Percentiles rank a stretch among this genome's conserved stretches.
phyloP scores from a whole-genome alignment of 1,140 invertebrate genomes.

The Drosophila jambulina region DNA sequence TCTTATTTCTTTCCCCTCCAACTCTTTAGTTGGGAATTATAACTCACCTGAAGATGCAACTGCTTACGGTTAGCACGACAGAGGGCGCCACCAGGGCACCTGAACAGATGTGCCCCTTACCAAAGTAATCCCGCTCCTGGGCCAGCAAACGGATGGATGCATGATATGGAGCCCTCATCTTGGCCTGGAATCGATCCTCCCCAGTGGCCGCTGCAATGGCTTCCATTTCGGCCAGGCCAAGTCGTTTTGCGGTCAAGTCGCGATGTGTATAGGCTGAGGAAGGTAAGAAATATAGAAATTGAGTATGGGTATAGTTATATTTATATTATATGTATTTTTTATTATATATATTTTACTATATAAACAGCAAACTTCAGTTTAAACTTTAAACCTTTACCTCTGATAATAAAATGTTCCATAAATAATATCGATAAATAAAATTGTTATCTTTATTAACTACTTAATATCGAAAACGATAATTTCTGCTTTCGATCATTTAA shows the following conservation, averaged over 20 bases:
- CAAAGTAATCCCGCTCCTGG: constrained; percentile 65
- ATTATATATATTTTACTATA: no score
- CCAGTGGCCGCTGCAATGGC: constrained; percentile 13
- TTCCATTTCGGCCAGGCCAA: constrained; percentile 37
- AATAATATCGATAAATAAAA: not conserved
- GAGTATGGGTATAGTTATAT: not conserved
- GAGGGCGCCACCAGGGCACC: constrained; percentile 83
- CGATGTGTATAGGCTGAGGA: constrained; percentile 53
- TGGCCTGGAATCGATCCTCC: not conserved
- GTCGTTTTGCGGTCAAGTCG: constrained; percentile 37
- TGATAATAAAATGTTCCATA: not conserved
- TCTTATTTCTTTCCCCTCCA: not conserved
- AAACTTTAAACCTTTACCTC: not conserved
- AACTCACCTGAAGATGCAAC: constrained; percentile 84
- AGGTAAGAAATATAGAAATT: not conserved
- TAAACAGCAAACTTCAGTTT: not conserved
- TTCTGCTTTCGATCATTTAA: no score
- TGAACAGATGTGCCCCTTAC: constrained; percentile 83
- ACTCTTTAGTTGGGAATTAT: not conserved
- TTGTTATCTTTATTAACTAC: not conserved
- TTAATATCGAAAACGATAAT: not conserved
- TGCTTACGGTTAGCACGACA: constrained; percentile 85
- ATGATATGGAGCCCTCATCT: constrained; percentile 49
- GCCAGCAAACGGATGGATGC: constrained; percentile 77
- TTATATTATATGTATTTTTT: not conserved